A percentile compares a stretch with the other conserved stretches of the same genome.
phyloP scores from a whole-genome alignment of 2,113 vertebrate species.

The Perca fluviatilis region DNA sequence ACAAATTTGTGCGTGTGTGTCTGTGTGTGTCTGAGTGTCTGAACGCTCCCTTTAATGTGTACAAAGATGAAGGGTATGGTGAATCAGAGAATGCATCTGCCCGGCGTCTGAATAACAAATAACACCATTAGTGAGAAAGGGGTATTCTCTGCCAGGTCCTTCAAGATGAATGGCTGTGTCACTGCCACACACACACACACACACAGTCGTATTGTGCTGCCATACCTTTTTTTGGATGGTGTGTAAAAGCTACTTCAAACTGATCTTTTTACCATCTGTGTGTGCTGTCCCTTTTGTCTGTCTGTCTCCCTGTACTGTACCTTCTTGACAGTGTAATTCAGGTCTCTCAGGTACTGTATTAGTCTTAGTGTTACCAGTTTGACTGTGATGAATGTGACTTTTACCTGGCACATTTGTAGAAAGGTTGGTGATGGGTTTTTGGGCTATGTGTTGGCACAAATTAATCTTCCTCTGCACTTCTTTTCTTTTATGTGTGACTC shows the following conservation, averaged over 20 bases:
- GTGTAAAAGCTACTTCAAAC: slow-evolving; percentile 50
- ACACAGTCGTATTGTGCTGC: slow-evolving; percentile 21
- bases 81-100: slow-evolving; percentile 73
- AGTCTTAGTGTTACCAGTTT: neutral
- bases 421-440: neutral
- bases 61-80: slow-evolving; percentile 54
- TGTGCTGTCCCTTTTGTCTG: neutral
- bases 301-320: neutral
- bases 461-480: neutral
- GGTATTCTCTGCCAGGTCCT: slow-evolving; percentile 62
- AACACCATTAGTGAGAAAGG: slow-evolving; percentile 73
- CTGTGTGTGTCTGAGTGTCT: slow-evolving; percentile 25
- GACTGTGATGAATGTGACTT: slow-evolving; percentile 11
- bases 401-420: neutral
- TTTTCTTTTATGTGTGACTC: neutral
- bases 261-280: neutral
- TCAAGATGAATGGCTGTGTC: slow-evolving; percentile 68
- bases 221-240: slow-evolving; percentile 54
- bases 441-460: neutral
- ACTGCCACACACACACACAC: slow-evolving; percentile 8
- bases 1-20: slow-evolving; percentile 16
- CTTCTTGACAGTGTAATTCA: neutral
- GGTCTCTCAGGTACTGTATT: neutral
- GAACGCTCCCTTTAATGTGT: slow-evolving; percentile 44
- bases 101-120: slow-evolving; percentile 74